These are phyloP conservation scores for Anoncus sp. DNA, from an alignment of 2,888 invertebrate species.

Conservation along the genomic window DNA sequence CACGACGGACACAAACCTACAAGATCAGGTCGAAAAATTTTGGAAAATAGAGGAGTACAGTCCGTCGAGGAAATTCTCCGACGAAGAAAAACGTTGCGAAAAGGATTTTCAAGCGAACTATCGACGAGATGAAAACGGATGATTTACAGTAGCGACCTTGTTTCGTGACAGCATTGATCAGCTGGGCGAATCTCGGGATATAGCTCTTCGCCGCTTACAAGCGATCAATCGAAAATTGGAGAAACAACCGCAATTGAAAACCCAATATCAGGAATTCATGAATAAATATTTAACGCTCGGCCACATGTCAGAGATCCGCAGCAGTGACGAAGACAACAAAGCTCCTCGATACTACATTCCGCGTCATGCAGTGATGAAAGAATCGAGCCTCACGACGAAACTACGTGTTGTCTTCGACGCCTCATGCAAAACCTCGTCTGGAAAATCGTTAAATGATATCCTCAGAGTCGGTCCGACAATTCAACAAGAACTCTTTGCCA, in stretches of 20 bases:
- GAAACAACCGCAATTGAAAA: background rate
- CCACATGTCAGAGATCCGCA: conserved; percentile 27
- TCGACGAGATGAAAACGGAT: conserved; percentile 14
- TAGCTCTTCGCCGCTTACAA: conserved; percentile 21
- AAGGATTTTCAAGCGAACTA: conserved; percentile 15
- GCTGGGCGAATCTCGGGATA: conserved; percentile 36
- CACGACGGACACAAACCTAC: background rate
- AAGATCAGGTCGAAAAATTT: conserved; percentile 31
- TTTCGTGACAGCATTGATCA: conserved; percentile 22
- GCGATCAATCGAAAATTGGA: conserved; percentile 24
- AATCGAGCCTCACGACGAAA: conserved; percentile 63
- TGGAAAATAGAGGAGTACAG: conserved; percentile 38
- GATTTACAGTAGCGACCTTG: conserved; percentile 31
- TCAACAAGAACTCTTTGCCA: conserved; percentile 65
- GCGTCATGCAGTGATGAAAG: conserved; percentile 62
- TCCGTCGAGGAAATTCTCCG: conserved; percentile 12
- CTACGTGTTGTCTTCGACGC: conserved; percentile 69
- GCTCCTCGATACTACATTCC: conserved; percentile 39
- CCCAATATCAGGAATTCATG: conserved; percentile 27
- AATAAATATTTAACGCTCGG: conserved; percentile 19
- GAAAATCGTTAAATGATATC: conserved; percentile 60
- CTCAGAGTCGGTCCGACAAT: conserved; percentile 66
- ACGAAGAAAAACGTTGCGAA: conserved; percentile 40
- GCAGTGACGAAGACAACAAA: background rate
- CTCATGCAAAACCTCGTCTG: conserved; percentile 55